Evolutionary conservation across 2,888 invertebrate species (phyloP).

Genomic region (Sphecodes monilicornis): DNA sequence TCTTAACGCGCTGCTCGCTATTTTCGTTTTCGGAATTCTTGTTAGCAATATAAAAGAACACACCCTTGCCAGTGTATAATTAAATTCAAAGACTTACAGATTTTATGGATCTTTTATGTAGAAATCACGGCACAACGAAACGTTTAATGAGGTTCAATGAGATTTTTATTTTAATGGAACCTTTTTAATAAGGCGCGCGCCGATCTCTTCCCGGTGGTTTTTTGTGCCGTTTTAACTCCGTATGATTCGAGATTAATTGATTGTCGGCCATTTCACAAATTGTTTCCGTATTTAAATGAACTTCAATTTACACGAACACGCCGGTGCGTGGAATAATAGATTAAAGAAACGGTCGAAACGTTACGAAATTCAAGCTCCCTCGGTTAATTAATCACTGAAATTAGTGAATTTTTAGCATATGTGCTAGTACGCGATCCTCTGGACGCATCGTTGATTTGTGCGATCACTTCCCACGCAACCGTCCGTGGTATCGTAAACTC

Average conservation of each 20-base stretch:
- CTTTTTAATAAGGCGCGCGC: not conserved
- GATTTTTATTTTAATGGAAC: constrained; percentile 2
- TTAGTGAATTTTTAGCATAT: not conserved
- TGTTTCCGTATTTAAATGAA: not conserved
- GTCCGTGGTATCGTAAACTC: constrained; percentile 42
- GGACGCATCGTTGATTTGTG: constrained; percentile 38
- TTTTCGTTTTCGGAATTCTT: not conserved
- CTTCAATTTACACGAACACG: not conserved
- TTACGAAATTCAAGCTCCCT: not conserved
- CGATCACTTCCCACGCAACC: constrained; percentile 52
- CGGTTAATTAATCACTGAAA: not conserved
- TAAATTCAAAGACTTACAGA: not conserved
- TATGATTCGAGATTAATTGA: not conserved
- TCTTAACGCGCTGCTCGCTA: not conserved
- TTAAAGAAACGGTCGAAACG: not conserved
- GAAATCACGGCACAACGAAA: not conserved
- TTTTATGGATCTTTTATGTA: not conserved
- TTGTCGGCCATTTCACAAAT: not conserved
- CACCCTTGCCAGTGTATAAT: not conserved
- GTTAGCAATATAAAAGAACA: not conserved
- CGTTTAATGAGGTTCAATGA: not conserved
- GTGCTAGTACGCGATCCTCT: not conserved
- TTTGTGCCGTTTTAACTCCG: not conserved
- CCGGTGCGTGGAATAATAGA: not conserved
- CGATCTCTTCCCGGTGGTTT: not conserved